A percentile compares a stretch with the other conserved stretches of the same genome.
These are phyloP conservation scores for Bombyx mandarina DNA, from an alignment of 1,140 invertebrate genomes.

Conservation along the genomic window DNA sequence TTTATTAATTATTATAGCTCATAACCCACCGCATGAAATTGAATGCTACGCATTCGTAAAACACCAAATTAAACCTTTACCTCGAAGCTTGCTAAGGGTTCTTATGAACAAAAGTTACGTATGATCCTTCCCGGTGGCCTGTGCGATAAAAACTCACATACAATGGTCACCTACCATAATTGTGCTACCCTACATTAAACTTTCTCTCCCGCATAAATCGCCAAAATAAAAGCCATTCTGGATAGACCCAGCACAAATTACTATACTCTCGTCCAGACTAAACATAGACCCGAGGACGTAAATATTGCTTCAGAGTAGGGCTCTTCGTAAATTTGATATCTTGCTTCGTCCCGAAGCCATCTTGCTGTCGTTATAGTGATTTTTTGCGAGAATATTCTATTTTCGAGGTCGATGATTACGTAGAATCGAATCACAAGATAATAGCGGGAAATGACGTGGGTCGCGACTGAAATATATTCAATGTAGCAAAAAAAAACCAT, in stretches of 20 bases:
- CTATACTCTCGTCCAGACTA: not conserved
- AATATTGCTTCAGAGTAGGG: too few species aligned
- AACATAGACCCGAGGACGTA: too few species aligned
- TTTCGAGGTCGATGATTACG: not conserved
- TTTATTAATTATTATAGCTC: too few species aligned
- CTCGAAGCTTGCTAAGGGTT: too few species aligned
- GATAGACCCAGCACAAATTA: constrained; percentile 5
- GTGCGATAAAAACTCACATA: constrained; percentile 22
- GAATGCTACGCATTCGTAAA: too few species aligned
- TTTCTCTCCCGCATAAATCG: constrained; percentile 45
- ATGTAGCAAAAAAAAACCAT: too few species aligned
- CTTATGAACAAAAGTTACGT: too few species aligned
- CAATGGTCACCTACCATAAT: constrained; percentile 37
- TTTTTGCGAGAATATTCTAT: constrained; percentile 5
- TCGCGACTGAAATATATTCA: too few species aligned
- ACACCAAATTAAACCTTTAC: too few species aligned
- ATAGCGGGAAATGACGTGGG: not conserved
- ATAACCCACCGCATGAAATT: too few species aligned
- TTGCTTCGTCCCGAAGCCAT: not conserved
- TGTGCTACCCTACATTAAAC: constrained; percentile 61
- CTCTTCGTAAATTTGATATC: not conserved
- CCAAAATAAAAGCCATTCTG: constrained; percentile 42
- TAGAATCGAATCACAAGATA: constrained; percentile 1
- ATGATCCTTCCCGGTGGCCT: too few species aligned
- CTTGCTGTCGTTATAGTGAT: constrained; percentile 4